phyloP scores from a whole-genome alignment of 2,113 vertebrate species.

The Elgaria multicarinata region DNA sequence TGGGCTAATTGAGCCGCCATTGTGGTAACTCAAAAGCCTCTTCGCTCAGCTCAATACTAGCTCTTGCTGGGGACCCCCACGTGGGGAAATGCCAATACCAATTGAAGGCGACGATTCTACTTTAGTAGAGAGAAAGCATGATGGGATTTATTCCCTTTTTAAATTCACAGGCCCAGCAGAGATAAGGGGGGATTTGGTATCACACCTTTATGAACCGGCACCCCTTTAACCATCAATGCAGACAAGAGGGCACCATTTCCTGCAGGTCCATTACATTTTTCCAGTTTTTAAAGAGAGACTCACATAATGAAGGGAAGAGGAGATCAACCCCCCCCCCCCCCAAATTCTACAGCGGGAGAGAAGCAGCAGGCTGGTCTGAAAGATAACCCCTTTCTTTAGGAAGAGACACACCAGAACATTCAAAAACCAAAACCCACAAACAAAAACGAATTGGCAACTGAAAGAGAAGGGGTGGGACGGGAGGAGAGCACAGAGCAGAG shows the following conservation, averaged over 20 bases:
- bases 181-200: not conserved
- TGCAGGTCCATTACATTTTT: slow-evolving; percentile 53
- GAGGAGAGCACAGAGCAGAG: not conserved
- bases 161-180: not conserved
- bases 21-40: not conserved
- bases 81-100: not conserved
- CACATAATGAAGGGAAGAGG: not conserved
- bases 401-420: slow-evolving; percentile 26
- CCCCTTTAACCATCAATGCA: slow-evolving; percentile 4
- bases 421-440: not conserved
- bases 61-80: no score
- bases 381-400: slow-evolving; percentile 43
- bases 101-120: slow-evolving; percentile 13
- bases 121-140: slow-evolving; percentile 23
- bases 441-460: not conserved
- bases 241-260: slow-evolving; percentile 54
- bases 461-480: not conserved
- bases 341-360: slow-evolving; percentile 27
- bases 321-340: slow-evolving; percentile 28
- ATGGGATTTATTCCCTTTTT: slow-evolving; percentile 62
- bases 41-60: no score
- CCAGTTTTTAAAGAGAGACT: slow-evolving; percentile 71
- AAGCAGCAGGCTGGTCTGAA: slow-evolving; percentile 54
- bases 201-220: slow-evolving; percentile 37
- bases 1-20: not conserved